A percentile compares a stretch with the other conserved stretches of the same genome.
phyloP scores from a whole-genome alignment of 2,113 vertebrate species.

The Apus apus region DNA sequence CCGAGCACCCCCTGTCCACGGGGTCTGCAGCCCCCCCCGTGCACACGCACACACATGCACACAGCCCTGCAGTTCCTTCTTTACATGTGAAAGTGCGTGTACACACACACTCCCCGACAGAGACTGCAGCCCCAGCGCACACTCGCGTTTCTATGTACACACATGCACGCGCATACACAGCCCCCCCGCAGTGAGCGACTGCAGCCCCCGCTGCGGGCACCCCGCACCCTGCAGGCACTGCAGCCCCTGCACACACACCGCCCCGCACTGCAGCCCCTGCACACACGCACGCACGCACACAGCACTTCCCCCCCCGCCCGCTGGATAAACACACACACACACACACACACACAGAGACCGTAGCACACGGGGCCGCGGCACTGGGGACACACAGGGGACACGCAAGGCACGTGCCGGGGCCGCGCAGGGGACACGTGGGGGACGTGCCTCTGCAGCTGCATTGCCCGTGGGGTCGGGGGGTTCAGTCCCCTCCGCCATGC shows the following conservation, averaged over 20 bases:
- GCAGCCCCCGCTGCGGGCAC: background rate
- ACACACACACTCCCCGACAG: background rate
- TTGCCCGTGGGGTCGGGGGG: too few species aligned
- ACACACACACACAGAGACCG: too few species aligned
- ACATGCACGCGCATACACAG: too few species aligned
- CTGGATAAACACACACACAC: background rate
- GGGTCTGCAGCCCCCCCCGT: background rate
- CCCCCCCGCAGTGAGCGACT: background rate
- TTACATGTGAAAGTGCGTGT: background rate
- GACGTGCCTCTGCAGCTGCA: background rate
- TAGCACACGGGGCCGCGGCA: background rate
- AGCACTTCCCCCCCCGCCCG: background rate
- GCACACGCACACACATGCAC: too few species aligned
- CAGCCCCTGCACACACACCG: background rate
- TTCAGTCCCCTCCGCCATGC: background rate
- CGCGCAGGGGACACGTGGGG: background rate
- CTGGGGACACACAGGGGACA: background rate
- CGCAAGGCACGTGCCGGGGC: slow-evolving; percentile 7
- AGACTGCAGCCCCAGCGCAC: background rate
- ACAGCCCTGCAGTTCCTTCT: background rate
- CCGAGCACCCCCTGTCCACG: too few species aligned
- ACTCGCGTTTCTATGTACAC: too few species aligned
- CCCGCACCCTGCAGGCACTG: background rate
- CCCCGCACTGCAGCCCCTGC: too few species aligned
- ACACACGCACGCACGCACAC: background rate